Conservation (phyloP, 2,888 invertebrate species). For the Patella ulyssiponensis region DNA sequence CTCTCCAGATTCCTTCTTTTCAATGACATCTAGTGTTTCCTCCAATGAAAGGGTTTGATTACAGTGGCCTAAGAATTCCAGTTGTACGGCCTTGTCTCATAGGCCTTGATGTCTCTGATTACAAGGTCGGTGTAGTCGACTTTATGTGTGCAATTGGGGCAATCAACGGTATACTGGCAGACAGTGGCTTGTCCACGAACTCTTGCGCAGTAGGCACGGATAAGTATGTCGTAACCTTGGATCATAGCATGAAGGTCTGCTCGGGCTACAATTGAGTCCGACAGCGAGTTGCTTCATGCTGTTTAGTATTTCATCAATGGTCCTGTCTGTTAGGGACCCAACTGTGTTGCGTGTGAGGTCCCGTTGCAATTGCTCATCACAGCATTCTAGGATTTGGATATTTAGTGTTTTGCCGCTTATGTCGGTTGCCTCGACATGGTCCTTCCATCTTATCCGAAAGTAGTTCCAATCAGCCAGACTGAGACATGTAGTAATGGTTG, state of each 20-base stretch:
- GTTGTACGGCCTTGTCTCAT: constrained; percentile 31
- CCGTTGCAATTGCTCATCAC: background rate
- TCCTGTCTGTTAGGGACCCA: background rate
- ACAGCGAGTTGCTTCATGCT: background rate
- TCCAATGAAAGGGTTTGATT: constrained; percentile 24
- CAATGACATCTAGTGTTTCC: constrained; percentile 41
- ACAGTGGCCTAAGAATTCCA: too few relatives aligned
- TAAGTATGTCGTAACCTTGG: constrained; percentile 40
- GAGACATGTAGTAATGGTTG: background rate
- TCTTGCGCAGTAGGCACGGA: constrained; percentile 40
- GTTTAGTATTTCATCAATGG: background rate
- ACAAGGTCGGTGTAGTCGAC: constrained; percentile 38
- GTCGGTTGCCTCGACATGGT: background rate
- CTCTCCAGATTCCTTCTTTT: constrained; percentile 47
- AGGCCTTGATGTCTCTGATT: constrained; percentile 31
- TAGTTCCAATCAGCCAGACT: background rate
- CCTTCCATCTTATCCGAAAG: background rate
- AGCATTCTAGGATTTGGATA: background rate
- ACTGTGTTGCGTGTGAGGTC: background rate
- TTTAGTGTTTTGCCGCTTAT: background rate
- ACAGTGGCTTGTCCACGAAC: constrained; percentile 44
- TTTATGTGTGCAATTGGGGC: constrained; percentile 22
- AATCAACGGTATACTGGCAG: constrained; percentile 37
- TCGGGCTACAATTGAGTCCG: background rate
- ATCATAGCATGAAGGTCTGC: constrained; percentile 15